Percentiles rank a stretch among this genome's conserved stretches.
phyloP scores from a whole-genome alignment of 2,888 invertebrate genomes.

The Caenorhabditis sp. region DNA sequence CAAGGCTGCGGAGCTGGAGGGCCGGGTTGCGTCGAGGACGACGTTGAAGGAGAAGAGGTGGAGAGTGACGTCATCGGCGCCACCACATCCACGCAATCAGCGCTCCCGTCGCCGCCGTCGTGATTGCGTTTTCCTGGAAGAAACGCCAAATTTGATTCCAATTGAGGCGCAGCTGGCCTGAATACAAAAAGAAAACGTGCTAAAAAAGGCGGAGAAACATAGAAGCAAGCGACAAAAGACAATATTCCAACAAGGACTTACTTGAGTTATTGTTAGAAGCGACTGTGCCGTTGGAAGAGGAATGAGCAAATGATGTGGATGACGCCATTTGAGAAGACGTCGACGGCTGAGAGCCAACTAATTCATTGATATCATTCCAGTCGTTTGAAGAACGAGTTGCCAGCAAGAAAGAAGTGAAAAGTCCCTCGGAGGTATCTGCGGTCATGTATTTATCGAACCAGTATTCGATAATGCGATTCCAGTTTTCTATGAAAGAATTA shows the following conservation, averaged over 20 bases:
- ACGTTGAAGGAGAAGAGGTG: not conserved
- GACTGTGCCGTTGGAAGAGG: not conserved
- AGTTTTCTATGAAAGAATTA: not conserved
- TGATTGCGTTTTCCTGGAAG: constrained; percentile 53
- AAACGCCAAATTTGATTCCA: constrained; percentile 40
- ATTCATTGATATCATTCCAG: not conserved
- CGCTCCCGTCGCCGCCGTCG: constrained; percentile 1
- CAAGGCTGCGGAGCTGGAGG: not conserved
- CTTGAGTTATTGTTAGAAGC: not conserved
- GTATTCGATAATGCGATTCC: not conserved
- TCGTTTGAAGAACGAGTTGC: not conserved
- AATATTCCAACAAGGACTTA: too few species aligned
- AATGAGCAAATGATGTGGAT: too few species aligned
- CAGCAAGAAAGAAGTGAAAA: not conserved
- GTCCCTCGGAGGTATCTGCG: not conserved
- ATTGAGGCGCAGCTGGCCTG: constrained; percentile 17
- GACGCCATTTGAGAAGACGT: too few species aligned
- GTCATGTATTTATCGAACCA: not conserved
- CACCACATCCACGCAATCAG: constrained; percentile 29
- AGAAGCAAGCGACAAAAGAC: too few species aligned
- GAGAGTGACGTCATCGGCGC: constrained; percentile 17
- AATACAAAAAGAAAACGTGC: constrained; percentile 8
- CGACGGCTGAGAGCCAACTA: not conserved
- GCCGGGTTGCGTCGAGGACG: not conserved
- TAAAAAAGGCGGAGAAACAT: too few species aligned